Base-by-base conservation (phyloP, 2,113 vertebrate genomes). In the Orcinus orca region DNA sequence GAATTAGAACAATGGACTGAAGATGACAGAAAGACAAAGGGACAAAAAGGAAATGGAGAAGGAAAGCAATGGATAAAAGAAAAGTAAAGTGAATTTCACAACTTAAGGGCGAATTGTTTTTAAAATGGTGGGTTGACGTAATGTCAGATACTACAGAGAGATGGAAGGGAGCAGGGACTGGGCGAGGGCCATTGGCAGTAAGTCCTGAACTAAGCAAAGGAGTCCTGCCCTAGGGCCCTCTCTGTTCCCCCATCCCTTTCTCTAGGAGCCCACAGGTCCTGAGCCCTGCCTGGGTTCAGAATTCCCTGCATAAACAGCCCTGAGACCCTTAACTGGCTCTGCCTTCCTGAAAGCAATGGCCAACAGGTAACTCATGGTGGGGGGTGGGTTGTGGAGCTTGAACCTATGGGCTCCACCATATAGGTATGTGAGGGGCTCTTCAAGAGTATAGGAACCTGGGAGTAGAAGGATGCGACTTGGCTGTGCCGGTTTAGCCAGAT, bases 401-500 rank as follows among this genome's bases (percentile, higher is more conserved):
- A 12, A n/a, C 18, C 53, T 23, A 6, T 1, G 44, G 21, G 18
- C 67, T n/a, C 9, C 23, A 8, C 25, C 38, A 26, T 14, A 0
- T 1, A 4, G 29, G 26, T 15, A 1, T 44, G 26, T 8, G 50
- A 55, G 7, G 29, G 4, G 31, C 60, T 67, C 65, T 65, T 80
- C 77, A 13, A 8, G 29, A n/a, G 71, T 23, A 20, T 3, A 58
- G 55, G 26, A 23, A 17, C 14, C 65, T 2, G 23, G 17, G 21
- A 33, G 23, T 7, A 10, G 8, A 7, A 12, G n/a, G 38, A 6
- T 36, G 8, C 0, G 10, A 23, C 41, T 6, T 33, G 11, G 26
- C 50, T 63, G 13, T 53, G 25, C 14, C 1, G 6, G 1, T 2
- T 1, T 9, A 29, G 38, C 38, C 41, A 3, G 18, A 14, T 10